Conservation (phyloP, 2,888 invertebrate genomes). For the Acleris emargana region DNA sequence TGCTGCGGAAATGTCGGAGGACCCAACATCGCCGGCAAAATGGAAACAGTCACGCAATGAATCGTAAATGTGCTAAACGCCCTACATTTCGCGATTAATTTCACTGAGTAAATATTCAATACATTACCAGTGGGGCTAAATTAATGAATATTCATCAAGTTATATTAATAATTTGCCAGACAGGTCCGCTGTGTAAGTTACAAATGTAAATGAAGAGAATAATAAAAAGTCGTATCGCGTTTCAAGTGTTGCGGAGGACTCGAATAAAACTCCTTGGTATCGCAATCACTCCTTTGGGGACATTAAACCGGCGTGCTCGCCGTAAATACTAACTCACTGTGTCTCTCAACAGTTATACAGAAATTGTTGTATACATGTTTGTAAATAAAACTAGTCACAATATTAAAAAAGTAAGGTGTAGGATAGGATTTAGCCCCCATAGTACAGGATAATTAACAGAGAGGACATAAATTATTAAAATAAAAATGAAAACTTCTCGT, state of each 20-base stretch:
- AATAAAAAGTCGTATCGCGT: constrained; percentile 29
- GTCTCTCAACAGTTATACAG: background rate
- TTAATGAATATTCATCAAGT: constrained; percentile 30
- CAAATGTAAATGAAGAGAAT: constrained; percentile 12
- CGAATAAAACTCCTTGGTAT: constrained; percentile 26
- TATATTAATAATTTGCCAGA: constrained; percentile 21
- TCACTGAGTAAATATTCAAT: constrained; percentile 34
- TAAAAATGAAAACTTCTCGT: too few species aligned
- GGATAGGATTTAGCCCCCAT: too few species aligned
- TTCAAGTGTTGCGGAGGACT: constrained; percentile 13
- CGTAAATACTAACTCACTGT: constrained; percentile 23
- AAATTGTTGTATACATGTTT: background rate
- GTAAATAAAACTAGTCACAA: too few species aligned
- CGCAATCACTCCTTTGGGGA: constrained; percentile 33
- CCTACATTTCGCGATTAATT: constrained; percentile 38
- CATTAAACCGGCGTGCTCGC: constrained; percentile 26
- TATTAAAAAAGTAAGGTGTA: too few species aligned
- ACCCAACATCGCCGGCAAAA: constrained; percentile 55
- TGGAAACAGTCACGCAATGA: constrained; percentile 62
- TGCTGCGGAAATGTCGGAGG: constrained; percentile 55
- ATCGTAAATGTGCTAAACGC: constrained; percentile 40
- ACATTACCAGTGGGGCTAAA: constrained; percentile 5
- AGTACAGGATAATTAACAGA: too few species aligned
- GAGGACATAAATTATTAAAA: too few species aligned
- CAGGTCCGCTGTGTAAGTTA: constrained; percentile 15